Conservation (phyloP, 2,888 invertebrate species). For the Andricus quercusramuli region DNA sequence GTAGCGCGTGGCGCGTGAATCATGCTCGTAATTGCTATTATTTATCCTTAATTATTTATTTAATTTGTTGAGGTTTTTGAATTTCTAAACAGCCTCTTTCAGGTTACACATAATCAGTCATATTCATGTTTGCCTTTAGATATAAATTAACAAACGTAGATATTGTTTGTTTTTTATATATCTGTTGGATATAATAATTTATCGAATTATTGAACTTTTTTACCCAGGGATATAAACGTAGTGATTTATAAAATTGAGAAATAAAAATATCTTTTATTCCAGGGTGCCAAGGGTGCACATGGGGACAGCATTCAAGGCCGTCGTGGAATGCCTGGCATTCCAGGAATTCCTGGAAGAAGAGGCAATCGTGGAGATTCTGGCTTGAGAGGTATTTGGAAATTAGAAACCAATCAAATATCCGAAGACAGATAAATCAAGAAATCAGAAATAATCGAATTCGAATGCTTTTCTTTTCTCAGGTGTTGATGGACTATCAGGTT, state of each 20-base stretch:
- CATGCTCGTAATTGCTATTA: too few species aligned
- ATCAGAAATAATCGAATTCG: constrained; percentile 20
- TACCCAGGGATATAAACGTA: background rate
- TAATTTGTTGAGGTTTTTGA: too few species aligned
- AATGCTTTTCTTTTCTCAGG: constrained; percentile 58
- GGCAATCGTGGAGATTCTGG: constrained; percentile 79
- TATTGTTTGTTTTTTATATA: too few species aligned
- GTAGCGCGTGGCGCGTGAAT: too few species aligned
- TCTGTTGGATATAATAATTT: too few species aligned
- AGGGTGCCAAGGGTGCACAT: constrained; percentile 78
- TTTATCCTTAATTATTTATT: too few species aligned
- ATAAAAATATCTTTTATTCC: constrained; percentile 33
- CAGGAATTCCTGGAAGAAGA: constrained; percentile 77
- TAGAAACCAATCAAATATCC: too few species aligned
- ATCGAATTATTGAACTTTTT: too few species aligned
- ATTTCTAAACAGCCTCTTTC: too few species aligned
- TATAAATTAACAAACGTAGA: too few species aligned
- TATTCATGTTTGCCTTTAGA: too few species aligned
- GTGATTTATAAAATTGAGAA: background rate
- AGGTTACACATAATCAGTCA: too few species aligned
- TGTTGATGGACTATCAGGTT: constrained; percentile 69
- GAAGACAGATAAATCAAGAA: background rate
- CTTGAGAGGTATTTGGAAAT: constrained; percentile 60
- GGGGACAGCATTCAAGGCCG: constrained; percentile 80
- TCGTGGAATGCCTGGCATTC: constrained; percentile 81